These are phyloP conservation scores for Tenthredo amoena DNA, from an alignment of 2,888 invertebrate genomes.

Conservation along the genomic window DNA sequence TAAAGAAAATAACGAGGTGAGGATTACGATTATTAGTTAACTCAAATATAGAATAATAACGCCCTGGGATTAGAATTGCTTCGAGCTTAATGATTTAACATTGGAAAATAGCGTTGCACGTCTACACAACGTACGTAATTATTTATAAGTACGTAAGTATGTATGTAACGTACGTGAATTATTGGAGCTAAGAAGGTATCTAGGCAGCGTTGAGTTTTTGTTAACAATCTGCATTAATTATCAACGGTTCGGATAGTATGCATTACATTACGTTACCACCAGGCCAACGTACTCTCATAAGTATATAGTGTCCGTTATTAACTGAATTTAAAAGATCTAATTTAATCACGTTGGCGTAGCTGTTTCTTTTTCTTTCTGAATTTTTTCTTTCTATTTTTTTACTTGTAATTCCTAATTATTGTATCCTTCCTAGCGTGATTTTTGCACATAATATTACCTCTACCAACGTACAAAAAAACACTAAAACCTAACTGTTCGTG, in stretches of 20 bases:
- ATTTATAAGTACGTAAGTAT: background rate
- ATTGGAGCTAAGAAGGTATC: constrained; percentile 52
- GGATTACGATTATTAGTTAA: constrained; percentile 28
- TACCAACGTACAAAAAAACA: background rate
- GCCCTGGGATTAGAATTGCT: background rate
- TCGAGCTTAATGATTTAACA: background rate
- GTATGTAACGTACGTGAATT: constrained; percentile 46
- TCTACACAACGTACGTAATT: background rate
- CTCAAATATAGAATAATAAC: constrained; percentile 19
- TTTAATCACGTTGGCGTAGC: constrained; percentile 33
- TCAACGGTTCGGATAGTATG: constrained; percentile 49
- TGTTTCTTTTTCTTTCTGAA: background rate
- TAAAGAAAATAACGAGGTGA: constrained; percentile 8
- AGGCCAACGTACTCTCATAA: constrained; percentile 51
- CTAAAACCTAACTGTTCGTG: constrained; percentile 1
- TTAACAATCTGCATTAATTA: constrained; percentile 53
- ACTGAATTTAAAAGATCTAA: constrained; percentile 45
- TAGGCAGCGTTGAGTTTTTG: constrained; percentile 42
- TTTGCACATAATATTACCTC: background rate
- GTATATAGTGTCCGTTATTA: constrained; percentile 39
- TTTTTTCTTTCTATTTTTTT: background rate
- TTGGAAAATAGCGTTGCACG: constrained; percentile 23
- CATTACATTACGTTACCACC: constrained; percentile 44
- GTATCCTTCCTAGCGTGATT: background rate
- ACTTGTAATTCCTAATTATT: constrained; percentile 13